These are phyloP conservation scores for Pseudomyrmex gracilis DNA, from an alignment of 1,140 invertebrate species.

Conservation along the genomic window DNA sequence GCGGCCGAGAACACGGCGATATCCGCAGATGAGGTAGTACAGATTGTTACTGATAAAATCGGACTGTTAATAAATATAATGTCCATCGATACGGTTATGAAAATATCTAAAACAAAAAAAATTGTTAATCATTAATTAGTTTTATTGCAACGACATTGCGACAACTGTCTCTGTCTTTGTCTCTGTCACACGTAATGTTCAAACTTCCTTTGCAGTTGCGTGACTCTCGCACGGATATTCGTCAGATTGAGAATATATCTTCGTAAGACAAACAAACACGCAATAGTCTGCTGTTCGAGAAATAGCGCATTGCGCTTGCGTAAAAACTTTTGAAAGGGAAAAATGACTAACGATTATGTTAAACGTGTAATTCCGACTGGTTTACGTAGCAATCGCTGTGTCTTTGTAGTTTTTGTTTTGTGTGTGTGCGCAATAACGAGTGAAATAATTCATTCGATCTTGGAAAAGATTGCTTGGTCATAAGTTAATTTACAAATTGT, in stretches of 20 bases:
- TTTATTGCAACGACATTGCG: background rate
- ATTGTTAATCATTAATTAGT: too few relatives aligned
- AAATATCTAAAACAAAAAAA: background rate
- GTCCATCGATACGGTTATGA: too few relatives aligned
- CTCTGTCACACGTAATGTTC: background rate
- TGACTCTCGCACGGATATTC: too few relatives aligned
- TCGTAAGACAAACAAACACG: conserved; percentile 4
- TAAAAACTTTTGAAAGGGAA: background rate
- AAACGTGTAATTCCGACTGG: conserved; percentile 25
- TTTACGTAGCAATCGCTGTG: conserved; percentile 3
- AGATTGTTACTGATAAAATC: too few relatives aligned
- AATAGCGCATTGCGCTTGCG: background rate
- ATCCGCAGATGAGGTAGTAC: too few relatives aligned
- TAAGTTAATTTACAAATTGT: conserved; percentile 44
- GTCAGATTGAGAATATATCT: background rate
- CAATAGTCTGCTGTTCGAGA: background rate
- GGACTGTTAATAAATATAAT: too few relatives aligned
- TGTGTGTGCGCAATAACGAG: background rate
- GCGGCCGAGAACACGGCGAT: too few relatives aligned
- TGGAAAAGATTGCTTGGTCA: background rate
- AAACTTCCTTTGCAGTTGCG: background rate
- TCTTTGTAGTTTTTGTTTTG: background rate
- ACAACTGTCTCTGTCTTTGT: background rate
- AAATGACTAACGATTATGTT: conserved; percentile 12
- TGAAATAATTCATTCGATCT: conserved; percentile 6